A percentile compares a stretch with the other conserved stretches of the same genome.
phyloP scores from a whole-genome alignment of 2,888 invertebrate genomes.

The Tinea semifulvella region DNA sequence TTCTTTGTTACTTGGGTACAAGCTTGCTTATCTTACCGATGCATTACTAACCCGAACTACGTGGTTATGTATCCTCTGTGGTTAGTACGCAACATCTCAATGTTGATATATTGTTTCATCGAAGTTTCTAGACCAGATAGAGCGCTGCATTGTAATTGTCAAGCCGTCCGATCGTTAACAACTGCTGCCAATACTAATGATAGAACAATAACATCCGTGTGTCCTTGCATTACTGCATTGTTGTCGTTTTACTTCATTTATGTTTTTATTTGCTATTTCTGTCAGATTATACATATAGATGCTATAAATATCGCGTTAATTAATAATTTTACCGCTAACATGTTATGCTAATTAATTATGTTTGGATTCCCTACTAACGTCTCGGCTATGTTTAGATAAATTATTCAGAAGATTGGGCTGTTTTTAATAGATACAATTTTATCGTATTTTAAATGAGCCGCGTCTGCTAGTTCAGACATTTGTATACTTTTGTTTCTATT shows the following conservation, averaged over 20 bases:
- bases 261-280: not conserved
- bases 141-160: not conserved
- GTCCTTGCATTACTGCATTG: slow-evolving; percentile 7
- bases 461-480: not conserved
- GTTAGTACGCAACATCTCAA: not conserved
- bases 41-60: not conserved
- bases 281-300: not conserved
- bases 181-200: slow-evolving; percentile 38
- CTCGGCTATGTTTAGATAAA: not conserved
- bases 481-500: not conserved
- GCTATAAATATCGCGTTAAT: not conserved
- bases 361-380: not conserved
- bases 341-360: not conserved
- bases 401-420: not conserved
- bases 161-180: not conserved
- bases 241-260: not conserved
- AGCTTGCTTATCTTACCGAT: too few relatives aligned
- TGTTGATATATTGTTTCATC: not conserved
- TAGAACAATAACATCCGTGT: slow-evolving; percentile 36
- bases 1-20: too few relatives aligned
- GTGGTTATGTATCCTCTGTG: not conserved
- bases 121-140: not conserved
- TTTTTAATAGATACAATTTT: slow-evolving; percentile 1
- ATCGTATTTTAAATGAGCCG: not conserved
- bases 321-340: not conserved